Evolutionary conservation across 2,888 invertebrate genomes (phyloP), one percentile per base, ranked within the genome.

Genomic region (Drosophila vallismaia): DNA sequence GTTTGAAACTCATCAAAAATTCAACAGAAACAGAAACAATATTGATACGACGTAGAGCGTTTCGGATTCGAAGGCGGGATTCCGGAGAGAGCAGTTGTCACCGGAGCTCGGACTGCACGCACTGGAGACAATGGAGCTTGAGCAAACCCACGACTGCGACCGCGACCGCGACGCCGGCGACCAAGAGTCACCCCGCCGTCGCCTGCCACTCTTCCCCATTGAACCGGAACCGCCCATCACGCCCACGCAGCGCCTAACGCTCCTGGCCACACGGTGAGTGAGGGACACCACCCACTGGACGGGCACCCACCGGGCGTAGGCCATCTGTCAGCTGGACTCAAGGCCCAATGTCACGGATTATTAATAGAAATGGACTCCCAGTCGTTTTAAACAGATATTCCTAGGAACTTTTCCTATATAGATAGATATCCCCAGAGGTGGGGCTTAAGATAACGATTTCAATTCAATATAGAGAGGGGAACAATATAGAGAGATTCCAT

Each of bases 121-220:
- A 64, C 63, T n/a, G 46, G 48, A 38, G 33, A 28, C 19, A 40
- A 59, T 40, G 28, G 19, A 19, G 19, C 19, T 19, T 19, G 19
- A 19, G 2, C 19, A 19, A 19, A 19, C 19, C 19, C 19, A 29
- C 7, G 36, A 59, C 26, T 38, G 52, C 19, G 42, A 33, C 46
- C 79, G 62, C 52, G 74, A 57, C 19, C 19, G 28, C 28, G 46
- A 8, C 19, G 19, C 1, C 19, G 19, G 19, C 19, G 19, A 19
- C 19, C 19, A 24, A 49, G 29, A 58, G 28, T 4, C 4, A 6
- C 36, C 36, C n/a, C 36, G 50, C 14, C 70, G 40, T 6, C 87
- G 83, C 54, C 85, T 79, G 53, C 89, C 90, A 44, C 73, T 89
- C 68, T 89, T 89, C 75, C 89, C 88, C 74, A 84, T 90, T 52